A percentile compares a stretch with the other conserved stretches of the same genome.
Evolutionary conservation across 2,888 invertebrate species (phyloP).

Genomic region (Stenolophus ochropezus): DNA sequence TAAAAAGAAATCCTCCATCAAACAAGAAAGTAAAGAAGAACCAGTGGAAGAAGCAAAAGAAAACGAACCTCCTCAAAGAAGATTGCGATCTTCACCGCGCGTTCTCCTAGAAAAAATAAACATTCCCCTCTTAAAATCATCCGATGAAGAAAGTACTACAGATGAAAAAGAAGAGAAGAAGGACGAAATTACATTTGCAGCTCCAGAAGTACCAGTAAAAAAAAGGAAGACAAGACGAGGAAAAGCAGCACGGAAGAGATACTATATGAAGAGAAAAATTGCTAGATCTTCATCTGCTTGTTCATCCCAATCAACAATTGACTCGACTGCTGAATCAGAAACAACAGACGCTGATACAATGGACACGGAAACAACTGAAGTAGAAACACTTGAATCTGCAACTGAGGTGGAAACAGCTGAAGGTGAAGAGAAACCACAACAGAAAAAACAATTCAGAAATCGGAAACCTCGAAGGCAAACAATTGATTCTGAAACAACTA

Average conservation of each 20-base stretch:
- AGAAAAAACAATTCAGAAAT: neutral
- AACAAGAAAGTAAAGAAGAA: neutral
- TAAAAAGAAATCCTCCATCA: neutral
- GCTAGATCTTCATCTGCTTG: neutral
- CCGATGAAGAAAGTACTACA: neutral
- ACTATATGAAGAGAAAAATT: neutral
- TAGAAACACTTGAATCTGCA: neutral
- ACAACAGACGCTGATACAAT: neutral
- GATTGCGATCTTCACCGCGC: slow-evolving; percentile 43
- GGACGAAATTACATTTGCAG: neutral
- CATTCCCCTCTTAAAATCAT: neutral
- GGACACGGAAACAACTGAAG: neutral
- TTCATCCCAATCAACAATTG: neutral
- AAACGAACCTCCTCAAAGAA: neutral
- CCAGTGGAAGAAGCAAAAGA: neutral
- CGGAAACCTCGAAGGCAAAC: neutral
- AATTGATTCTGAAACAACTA: neutral
- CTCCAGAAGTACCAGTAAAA: neutral
- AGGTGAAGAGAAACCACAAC: neutral
- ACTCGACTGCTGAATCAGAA: too few relatives aligned
- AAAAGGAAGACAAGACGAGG: neutral
- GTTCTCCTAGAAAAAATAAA: slow-evolving; percentile 57
- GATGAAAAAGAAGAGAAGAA: neutral
- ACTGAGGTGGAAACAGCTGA: neutral
- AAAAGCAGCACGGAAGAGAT: neutral